Evolutionary conservation across 2,797 vertebrate species (phyloP).

Genomic region (Characodon lateralis): DNA sequence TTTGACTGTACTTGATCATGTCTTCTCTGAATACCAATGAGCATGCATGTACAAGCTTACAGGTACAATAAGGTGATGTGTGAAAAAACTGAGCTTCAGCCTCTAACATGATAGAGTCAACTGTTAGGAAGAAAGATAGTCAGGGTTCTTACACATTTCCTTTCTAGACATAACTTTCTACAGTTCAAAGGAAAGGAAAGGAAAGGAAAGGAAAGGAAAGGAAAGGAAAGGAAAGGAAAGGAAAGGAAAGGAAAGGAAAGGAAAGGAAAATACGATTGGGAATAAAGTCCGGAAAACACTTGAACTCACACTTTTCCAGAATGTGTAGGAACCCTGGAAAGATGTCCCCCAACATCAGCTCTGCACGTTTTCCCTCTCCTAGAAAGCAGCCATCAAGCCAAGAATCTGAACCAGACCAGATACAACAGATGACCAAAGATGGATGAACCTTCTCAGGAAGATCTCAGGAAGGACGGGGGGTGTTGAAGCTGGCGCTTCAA

Average conservation of each 20-base stretch:
- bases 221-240: background rate
- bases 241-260: background rate
- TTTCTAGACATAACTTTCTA: no score
- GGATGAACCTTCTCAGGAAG: constrained; percentile 19
- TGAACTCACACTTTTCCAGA: background rate
- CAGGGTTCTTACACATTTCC: background rate
- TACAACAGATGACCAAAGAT: constrained; percentile 53
- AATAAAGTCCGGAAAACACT: background rate
- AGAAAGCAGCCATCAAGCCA: constrained; percentile 44
- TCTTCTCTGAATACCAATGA: constrained; percentile 23
- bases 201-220: background rate
- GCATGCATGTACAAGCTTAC: constrained; percentile 18
- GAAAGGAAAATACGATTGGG: background rate
- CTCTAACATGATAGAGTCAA: constrained; percentile 12
- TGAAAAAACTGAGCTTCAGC: background rate
- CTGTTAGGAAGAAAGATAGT: constrained; percentile 13
- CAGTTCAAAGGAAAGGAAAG: background rate
- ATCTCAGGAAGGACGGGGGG: constrained; percentile 24
- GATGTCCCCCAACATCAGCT: constrained; percentile 37
- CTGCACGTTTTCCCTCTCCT: constrained; percentile 52
- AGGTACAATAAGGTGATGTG: background rate
- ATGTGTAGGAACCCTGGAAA: background rate
- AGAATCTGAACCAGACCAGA: constrained; percentile 63
- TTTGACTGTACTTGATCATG: constrained; percentile 18
- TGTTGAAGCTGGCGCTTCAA: constrained; percentile 32